Base-by-base conservation (phyloP, 2,888 invertebrate species). In the Bombylius major region DNA sequence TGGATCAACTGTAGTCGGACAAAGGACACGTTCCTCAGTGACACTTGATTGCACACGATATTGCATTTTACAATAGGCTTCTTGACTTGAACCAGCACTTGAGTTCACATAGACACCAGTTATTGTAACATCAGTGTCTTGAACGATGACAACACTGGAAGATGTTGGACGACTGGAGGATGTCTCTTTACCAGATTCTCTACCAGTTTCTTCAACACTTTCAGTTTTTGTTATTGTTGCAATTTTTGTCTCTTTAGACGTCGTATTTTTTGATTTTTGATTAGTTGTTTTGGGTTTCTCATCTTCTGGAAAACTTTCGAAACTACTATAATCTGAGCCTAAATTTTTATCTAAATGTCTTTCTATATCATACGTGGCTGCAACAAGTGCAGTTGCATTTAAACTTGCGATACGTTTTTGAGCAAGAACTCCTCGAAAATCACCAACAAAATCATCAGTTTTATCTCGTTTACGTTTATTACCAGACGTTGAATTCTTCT, bases 391-490 rank as follows among this genome's bases (percentile, higher is more conserved):
- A 44, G 88, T 86, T 13, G 93, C 93, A 71, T 93, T 93, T 39
- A 93, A 76, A 69, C 90, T 90, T 31, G 93, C 93, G 91, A 93
- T 91, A 39, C 93, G 81, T 69, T 92, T 93, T 63, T 87, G 81
- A 14, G 91, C 90, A 7, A 91, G 85, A 82, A 90, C 89, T 63
- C 90, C 90, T 66, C 88, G 88, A 51, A 90, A 76, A 66, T 89
- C 89, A 0, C 69, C 69, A 23, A 70, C 70, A 47, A 54, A 65
- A 61, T 75, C 58, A 67, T 72, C 56, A 60, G 75, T 62, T 65
- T 67, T 65, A 51, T 68, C 62, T 52, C 34, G 9, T 65, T 63
- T 42, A 59, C 53, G 55, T 48, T 55, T 55, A n/a, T 55, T 55
- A 32, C 39, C 47, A n/a, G 13, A n/a, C 9, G 44, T n/a, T 8